Evolutionary conservation across 2,888 invertebrate species (phyloP), one percentile per base, ranked within the genome.

Genomic region (Suillia variegata): DNA sequence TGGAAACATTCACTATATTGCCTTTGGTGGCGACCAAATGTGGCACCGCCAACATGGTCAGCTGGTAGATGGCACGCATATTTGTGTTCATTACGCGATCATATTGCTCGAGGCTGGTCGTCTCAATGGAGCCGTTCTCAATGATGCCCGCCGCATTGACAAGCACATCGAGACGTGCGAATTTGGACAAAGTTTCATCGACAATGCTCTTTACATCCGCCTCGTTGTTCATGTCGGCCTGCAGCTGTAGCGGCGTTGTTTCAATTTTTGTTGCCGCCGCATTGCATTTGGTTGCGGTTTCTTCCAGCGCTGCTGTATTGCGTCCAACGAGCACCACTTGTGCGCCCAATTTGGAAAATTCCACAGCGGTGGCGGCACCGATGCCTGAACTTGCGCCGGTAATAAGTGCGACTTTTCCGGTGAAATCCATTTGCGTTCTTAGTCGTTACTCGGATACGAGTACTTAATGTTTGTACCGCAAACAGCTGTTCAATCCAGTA

Each of bases 1-100:
- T 96, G 1, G 97, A 98, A 0, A 98, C 92, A 79, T 98, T 98
- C 0, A 98, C 96, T 69, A 97, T 90, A 67, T 89, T 93, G n/a
- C 96, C 96, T 81, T 93, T 91, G 0, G 89, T 87, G 80, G 89
- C 86, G 2, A 93, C 84, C 18, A 98, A 84, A 82, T 96, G 88
- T 0, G 97, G 96, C 0, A 93, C 91, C 2, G 95, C 92, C 52
- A 96, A 79, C 88, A 91, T 92, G 0, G 94, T 96, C 64, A 97
- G 79, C 62, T 92, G 87, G 76, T 92, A 92, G 17, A 93, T 85
- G 0, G 92, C 87, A 62, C 95, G 88, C 0, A 96, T 90, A 80
- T 98, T 98, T 1, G 91, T 87, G 73, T 93, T 92, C 88, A 98
- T 94, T 12, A 95, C 83, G 21, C 89, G 85, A 79, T 98, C 98